These are phyloP conservation scores for Ostrea edulis DNA, from an alignment of 1,140 invertebrate genomes.

Conservation along the genomic window DNA sequence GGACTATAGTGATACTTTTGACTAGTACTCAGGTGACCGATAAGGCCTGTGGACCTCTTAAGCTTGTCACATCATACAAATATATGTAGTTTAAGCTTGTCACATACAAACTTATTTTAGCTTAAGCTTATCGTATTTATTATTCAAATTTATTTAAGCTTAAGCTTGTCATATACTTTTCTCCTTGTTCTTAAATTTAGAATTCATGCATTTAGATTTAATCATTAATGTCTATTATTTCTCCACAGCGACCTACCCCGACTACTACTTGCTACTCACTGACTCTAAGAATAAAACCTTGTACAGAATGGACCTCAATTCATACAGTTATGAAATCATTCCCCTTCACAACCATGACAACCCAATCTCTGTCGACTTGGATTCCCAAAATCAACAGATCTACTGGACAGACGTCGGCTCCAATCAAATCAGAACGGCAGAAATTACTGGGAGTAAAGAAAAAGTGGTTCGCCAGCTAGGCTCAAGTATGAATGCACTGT, in stretches of 20 bases:
- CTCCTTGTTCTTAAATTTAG: not conserved
- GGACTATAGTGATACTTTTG: no score
- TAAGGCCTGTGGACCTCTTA: no score
- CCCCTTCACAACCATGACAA: conserved; percentile 63
- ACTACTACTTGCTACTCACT: conserved; percentile 75
- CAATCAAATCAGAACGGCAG: conserved; percentile 86
- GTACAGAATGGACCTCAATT: conserved; percentile 67
- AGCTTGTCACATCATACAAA: no score
- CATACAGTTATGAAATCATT: conserved; percentile 63
- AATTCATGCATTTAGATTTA: no score
- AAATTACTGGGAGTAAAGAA: conserved; percentile 85
- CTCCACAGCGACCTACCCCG: conserved; percentile 89
- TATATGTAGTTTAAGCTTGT: no score
- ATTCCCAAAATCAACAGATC: conserved; percentile 88
- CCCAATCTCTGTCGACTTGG: conserved; percentile 93
- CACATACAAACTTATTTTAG: no score
- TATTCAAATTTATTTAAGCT: no score
- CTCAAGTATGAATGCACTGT: conserved; percentile 44
- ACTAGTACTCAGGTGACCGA: no score
- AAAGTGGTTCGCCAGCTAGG: conserved; percentile 55
- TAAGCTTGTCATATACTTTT: not conserved
- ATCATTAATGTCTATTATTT: not conserved
- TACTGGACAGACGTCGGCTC: conserved; percentile 95
- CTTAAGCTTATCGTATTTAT: no score
- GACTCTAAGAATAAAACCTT: conserved; percentile 61